A percentile compares a stretch with the other conserved stretches of the same genome.
Conservation (phyloP, 2,113 vertebrate species). For the Lepus americanus region DNA sequence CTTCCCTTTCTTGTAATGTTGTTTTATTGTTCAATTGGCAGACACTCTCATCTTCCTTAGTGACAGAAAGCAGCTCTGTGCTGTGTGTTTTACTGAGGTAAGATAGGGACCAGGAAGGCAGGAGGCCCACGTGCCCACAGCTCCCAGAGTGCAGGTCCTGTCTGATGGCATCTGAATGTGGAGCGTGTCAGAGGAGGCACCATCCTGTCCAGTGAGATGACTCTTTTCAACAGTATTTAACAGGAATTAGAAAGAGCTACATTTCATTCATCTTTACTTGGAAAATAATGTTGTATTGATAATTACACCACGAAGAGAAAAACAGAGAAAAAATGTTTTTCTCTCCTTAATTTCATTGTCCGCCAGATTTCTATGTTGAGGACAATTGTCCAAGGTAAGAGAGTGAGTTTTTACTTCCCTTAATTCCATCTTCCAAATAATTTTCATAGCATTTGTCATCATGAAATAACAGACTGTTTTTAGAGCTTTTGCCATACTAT, state of each 20-base stretch:
- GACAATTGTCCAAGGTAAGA: constrained; percentile 72
- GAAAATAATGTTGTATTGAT: constrained; percentile 82
- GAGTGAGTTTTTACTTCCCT: constrained; percentile 70
- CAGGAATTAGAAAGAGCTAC: constrained; percentile 71
- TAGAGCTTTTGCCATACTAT: background rate
- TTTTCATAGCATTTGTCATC: constrained; percentile 58
- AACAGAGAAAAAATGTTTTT: constrained; percentile 76
- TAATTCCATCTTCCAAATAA: constrained; percentile 68
- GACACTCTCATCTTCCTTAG: background rate
- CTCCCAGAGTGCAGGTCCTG: background rate
- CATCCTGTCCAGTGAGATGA: constrained; percentile 63
- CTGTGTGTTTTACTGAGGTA: background rate
- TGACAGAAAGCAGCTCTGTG: constrained; percentile 43
- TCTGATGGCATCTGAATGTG: background rate
- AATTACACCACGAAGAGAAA: constrained; percentile 83
- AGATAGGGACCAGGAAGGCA: constrained; percentile 18
- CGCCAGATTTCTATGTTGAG: constrained; percentile 72
- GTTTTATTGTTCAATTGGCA: background rate
- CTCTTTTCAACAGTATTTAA: constrained; percentile 75
- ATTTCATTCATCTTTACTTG: constrained; percentile 81
- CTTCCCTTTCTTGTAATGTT: background rate
- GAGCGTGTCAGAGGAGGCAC: constrained; percentile 68
- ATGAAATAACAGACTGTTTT: constrained; percentile 68
- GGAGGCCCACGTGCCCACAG: constrained; percentile 1
- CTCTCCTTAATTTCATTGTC: constrained; percentile 72